These are phyloP conservation scores for Erebia palarica DNA, from an alignment of 2,888 invertebrate genomes.

Conservation along the genomic window DNA sequence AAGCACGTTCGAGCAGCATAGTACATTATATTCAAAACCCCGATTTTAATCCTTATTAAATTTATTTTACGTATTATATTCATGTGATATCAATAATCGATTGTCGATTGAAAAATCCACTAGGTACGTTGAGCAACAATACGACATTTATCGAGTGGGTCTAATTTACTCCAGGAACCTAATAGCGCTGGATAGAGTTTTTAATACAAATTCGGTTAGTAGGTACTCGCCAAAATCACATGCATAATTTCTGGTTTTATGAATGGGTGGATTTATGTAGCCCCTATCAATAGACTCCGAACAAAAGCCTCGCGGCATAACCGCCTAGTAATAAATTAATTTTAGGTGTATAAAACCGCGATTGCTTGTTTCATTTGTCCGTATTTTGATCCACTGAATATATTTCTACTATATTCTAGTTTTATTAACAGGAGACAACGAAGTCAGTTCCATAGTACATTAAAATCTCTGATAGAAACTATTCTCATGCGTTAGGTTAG, in stretches of 20 bases:
- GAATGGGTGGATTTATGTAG: conserved; percentile 15
- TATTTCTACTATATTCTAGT: neutral
- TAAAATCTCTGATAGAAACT: too few relatives aligned
- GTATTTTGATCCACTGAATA: neutral
- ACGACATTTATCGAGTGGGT: conserved; percentile 39
- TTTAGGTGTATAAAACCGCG: neutral
- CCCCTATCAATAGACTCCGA: conserved; percentile 8
- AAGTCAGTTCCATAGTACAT: neutral
- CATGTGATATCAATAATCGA: conserved; percentile 18
- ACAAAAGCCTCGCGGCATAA: conserved; percentile 14
- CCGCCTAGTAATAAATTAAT: conserved; percentile 18
- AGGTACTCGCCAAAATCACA: neutral
- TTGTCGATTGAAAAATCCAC: conserved; percentile 37
- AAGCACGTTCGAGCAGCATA: conserved; percentile 18
- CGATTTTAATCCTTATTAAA: conserved; percentile 15
- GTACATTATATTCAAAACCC: conserved; percentile 15
- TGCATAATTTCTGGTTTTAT: conserved; percentile 13
- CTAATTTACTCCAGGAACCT: conserved; percentile 35
- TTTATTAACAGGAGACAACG: neutral
- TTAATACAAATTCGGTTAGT: neutral
- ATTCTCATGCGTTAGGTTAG: too few relatives aligned
- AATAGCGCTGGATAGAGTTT: conserved; percentile 26
- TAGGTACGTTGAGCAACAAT: conserved; percentile 34
- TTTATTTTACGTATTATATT: conserved; percentile 15
- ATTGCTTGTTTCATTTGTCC: conserved; percentile 6